Evolutionary conservation across 2,113 vertebrate species (phyloP), one percentile per base, ranked within the genome.

Genomic region (Otocyon megalotis): DNA sequence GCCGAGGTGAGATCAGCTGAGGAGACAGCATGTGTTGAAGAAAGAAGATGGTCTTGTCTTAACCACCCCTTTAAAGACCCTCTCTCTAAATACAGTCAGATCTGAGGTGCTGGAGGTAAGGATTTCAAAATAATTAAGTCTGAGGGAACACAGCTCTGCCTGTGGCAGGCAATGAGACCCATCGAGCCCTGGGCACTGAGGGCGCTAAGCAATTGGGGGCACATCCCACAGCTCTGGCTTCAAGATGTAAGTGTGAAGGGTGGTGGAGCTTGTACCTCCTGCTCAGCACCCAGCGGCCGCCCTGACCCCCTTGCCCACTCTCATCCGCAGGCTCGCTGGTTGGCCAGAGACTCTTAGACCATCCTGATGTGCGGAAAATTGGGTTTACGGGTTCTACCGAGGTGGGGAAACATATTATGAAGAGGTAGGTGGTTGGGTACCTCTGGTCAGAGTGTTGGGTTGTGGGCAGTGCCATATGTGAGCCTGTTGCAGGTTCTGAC

Each of bases 361-460:
- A 99, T 60, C 99, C 99, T 0, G 99, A 99, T 0, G 98, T 99
- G n/a, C 98, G 99, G n/a, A 99, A 99, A 97, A 97, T 99, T 10
- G 99, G 99, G 60, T 99, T 99, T 97, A 99, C 99, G 0, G 99
- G 99, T 60, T 99, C 99, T 86, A 99, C 99, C 0, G 98, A 99
- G 74, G 99, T 99, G 0, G 99, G 99, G 12, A 99, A 99, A 97
- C 99, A 99, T 54, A 99, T 99, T 97, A 99, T 99, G 99, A 99
- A 99, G 92, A 99, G 99, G 99, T 99, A 74, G n/a, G 93, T 63
- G 62, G 9, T 24, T 54, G 56, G 9, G 13, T 26, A 22, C 17
- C 19, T 35, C 76, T 82, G 72, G 54, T 37, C 7, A 11, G 13
- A 19, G 32, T 5, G 2, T 28, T 13, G 37, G 50, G n/a, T n/a